Evolutionary conservation across 2,113 vertebrate genomes (phyloP), one percentile per base, ranked within the genome.

Genomic region (Apeltes quadracus): DNA sequence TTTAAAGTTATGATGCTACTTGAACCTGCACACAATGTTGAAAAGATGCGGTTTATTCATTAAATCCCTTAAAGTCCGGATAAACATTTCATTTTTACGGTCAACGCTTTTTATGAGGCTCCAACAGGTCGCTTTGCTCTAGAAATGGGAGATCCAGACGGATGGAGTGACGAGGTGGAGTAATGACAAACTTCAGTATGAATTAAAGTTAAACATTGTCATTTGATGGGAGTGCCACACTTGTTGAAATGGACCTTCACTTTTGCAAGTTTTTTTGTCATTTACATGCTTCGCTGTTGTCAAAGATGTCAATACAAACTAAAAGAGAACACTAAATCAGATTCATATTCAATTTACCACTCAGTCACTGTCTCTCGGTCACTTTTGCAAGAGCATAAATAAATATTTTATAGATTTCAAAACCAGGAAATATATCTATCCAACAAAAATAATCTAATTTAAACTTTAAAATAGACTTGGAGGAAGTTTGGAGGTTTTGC

Each of bases 201-300:
- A 78, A 86, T 82, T 76, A 68, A 76, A 76, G 72, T 85, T 79
- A 89, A 91, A 88, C 78, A 83, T 86, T 84, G 69, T 87, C 67
- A 89, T 89, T 90, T 90, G 36, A 83, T 71, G 70, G 85, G 78
- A 82, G 83, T 85, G 83, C 79, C 86, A 66, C 58, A 58, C 68
- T 76, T 23, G 32, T 63, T 79, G 27, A 61, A 83, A 76, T 79
- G 20, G 48, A 66, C 54, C 54, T 87, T 81, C 76, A 32, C 76
- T 79, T 84, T 82, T 13, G 34, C 23, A 57, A 20, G 59, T 69
- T 55, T 20, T 70, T 51, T 41, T 20, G 32, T 5, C 32, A 34
- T 69, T 74, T 61, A 27, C 46, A 51, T 76, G 3, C 64, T 76
- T 53, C 59, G 29, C 58, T 53, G 16, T 79, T 67, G 12, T 58